Conservation (phyloP, 2,113 vertebrate species). For the Lasiurus borealis region DNA sequence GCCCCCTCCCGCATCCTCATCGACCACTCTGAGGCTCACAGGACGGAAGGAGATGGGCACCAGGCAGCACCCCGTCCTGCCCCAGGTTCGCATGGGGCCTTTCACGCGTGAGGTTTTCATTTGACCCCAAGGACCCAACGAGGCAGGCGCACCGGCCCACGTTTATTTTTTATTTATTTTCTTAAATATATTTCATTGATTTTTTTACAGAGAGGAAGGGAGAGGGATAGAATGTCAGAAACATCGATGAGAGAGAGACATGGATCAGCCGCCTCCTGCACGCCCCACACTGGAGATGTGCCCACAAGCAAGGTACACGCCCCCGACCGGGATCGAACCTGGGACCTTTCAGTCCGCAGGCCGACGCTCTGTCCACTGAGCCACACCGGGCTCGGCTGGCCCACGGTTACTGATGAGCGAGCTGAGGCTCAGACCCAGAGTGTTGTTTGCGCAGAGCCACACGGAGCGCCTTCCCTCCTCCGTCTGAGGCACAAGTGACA, state of each 20-base stretch:
- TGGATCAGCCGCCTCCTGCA: too few species aligned
- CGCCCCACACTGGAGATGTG: too few species aligned
- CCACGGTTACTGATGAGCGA: neutral
- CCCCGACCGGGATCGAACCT: too few species aligned
- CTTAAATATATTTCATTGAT: too few species aligned
- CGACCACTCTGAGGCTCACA: neutral
- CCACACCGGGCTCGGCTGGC: too few species aligned
- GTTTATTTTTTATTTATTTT: neutral
- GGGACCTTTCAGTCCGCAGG: too few species aligned
- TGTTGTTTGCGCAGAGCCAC: neutral
- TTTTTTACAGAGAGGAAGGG: too few species aligned
- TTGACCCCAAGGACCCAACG: neutral
- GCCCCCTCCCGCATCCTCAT: fast-evolving
- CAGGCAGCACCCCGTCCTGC: neutral
- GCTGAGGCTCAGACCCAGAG: neutral
- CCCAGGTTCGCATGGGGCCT: neutral
- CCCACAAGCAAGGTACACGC: too few species aligned
- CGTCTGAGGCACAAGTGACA: neutral
- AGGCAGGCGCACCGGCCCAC: neutral
- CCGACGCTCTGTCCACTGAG: too few species aligned
- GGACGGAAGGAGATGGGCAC: neutral
- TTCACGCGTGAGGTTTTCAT: neutral
- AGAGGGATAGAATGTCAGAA: too few species aligned
- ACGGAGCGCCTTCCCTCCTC: neutral
- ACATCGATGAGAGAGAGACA: too few species aligned